Percentiles rank a stretch among this genome's conserved stretches.
These are phyloP conservation scores for Conops quadrifasciatus DNA, from an alignment of 2,888 invertebrate genomes.

Conservation along the genomic window DNA sequence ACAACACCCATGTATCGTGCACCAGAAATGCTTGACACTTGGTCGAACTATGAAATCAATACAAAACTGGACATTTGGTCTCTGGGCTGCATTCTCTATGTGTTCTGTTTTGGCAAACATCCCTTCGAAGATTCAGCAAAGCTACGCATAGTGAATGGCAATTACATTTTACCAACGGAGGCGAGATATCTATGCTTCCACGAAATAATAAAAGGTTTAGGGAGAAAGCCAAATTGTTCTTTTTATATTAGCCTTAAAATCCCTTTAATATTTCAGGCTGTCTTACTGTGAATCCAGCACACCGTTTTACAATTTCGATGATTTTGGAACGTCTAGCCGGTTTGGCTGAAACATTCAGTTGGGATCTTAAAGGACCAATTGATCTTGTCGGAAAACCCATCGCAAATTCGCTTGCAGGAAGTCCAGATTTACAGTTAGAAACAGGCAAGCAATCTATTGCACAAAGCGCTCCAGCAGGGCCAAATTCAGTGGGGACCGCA, in stretches of 20 bases:
- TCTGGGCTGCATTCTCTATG: slow-evolving; percentile 92
- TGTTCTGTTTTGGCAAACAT: slow-evolving; percentile 91
- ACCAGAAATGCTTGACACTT: slow-evolving; percentile 98
- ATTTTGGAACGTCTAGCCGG: slow-evolving; percentile 87
- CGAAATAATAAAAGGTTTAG: slow-evolving; percentile 79
- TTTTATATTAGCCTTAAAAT: background rate
- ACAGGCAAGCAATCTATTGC: slow-evolving; percentile 35
- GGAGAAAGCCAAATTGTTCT: background rate
- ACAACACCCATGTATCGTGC: slow-evolving; percentile 97
- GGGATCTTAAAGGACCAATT: slow-evolving; percentile 83
- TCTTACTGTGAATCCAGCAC: slow-evolving; percentile 82
- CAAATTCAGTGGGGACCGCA: slow-evolving; percentile 1
- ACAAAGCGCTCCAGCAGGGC: slow-evolving; percentile 37
- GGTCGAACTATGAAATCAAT: slow-evolving; percentile 94
- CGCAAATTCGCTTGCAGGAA: slow-evolving; percentile 53
- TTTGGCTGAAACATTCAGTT: slow-evolving; percentile 84
- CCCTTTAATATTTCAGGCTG: slow-evolving; percentile 66
- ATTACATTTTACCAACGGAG: slow-evolving; percentile 86
- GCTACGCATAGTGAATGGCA: slow-evolving; percentile 94
- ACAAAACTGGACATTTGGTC: slow-evolving; percentile 96
- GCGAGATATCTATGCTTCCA: slow-evolving; percentile 85
- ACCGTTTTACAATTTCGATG: slow-evolving; percentile 80
- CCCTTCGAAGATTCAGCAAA: slow-evolving; percentile 98
- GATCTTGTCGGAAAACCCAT: slow-evolving; percentile 60
- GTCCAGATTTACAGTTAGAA: slow-evolving; percentile 9